Percentiles rank a stretch among this genome's conserved stretches.
Conservation (phyloP, 2,888 invertebrate species). For the Meandrusa payeni region DNA sequence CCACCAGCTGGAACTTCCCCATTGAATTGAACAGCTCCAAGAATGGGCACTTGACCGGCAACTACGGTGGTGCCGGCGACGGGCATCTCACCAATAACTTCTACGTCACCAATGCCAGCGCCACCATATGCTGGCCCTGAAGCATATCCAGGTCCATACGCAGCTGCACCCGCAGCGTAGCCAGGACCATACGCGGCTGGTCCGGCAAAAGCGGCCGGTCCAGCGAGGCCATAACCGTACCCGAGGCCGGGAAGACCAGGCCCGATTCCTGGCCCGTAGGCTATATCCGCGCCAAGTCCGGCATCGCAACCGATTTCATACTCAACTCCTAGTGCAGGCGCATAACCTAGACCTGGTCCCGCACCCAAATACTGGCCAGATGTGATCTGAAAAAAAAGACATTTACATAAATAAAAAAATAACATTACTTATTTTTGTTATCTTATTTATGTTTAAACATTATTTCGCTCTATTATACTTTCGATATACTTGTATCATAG, state of each 20-base stretch:
- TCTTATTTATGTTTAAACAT: too few species aligned
- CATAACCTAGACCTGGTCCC: background rate
- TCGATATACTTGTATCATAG: too few species aligned
- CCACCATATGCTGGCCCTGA: slow-evolving; percentile 34
- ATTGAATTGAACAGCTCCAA: too few species aligned
- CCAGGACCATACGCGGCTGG: slow-evolving; percentile 18
- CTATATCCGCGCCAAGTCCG: slow-evolving; percentile 2
- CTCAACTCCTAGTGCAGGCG: background rate
- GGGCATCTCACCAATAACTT: slow-evolving; percentile 37
- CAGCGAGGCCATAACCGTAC: slow-evolving; percentile 21
- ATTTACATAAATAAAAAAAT: too few species aligned
- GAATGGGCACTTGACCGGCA: too few species aligned
- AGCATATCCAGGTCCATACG: slow-evolving; percentile 10
- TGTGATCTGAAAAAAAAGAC: slow-evolving; percentile 9
- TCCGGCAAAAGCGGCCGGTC: slow-evolving; percentile 13
- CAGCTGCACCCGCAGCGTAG: slow-evolving; percentile 4
- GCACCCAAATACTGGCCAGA: slow-evolving; percentile 4
- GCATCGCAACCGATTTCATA: slow-evolving; percentile 6
- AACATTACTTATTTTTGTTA: too few species aligned
- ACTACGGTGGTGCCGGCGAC: slow-evolving; percentile 15
- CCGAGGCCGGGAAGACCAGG: slow-evolving; percentile 24
- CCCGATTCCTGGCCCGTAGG: slow-evolving; percentile 21
- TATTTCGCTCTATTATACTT: too few species aligned
- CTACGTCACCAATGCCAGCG: slow-evolving; percentile 36
- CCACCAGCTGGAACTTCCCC: slow-evolving; percentile 25